Percentiles rank a stretch among this genome's conserved stretches.
These are phyloP conservation scores for Ornithoptera alexandrae DNA, from an alignment of 2,888 invertebrate genomes.

Conservation along the genomic window DNA sequence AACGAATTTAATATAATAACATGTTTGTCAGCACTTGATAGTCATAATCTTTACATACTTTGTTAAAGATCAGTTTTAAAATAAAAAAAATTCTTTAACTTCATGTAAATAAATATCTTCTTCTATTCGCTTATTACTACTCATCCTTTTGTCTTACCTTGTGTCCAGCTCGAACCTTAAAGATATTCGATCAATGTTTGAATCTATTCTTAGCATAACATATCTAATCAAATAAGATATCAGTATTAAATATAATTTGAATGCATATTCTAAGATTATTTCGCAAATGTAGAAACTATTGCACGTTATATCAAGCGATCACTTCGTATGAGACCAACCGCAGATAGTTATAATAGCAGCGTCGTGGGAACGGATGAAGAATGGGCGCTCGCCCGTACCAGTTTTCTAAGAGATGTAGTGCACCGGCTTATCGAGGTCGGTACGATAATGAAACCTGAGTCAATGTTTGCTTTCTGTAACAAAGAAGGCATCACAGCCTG, in stretches of 20 bases:
- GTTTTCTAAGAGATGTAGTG: conserved; percentile 68
- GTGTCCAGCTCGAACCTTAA: background rate
- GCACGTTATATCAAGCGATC: conserved; percentile 65
- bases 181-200: background rate
- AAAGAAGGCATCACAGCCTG: conserved; percentile 41
- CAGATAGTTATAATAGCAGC: conserved; percentile 55
- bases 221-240: background rate
- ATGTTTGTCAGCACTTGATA: too few relatives aligned
- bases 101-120: too few relatives aligned
- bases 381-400: conserved; percentile 68
- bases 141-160: background rate
- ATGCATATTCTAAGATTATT: conserved; percentile 34
- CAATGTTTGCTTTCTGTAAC: conserved; percentile 64
- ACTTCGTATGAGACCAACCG: conserved; percentile 61
- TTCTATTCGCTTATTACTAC: too few relatives aligned
- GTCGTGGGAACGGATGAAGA: conserved; percentile 73
- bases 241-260: background rate
- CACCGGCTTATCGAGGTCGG: conserved; percentile 67
- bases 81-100: too few relatives aligned
- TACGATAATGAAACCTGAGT: conserved; percentile 65
- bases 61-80: too few relatives aligned
- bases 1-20: background rate
- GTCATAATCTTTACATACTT: too few relatives aligned
- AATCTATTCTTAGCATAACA: background rate
- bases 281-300: conserved; percentile 56